Evolutionary conservation across 1,140 invertebrate genomes (phyloP).

Genomic region (Drosophila orena): DNA sequence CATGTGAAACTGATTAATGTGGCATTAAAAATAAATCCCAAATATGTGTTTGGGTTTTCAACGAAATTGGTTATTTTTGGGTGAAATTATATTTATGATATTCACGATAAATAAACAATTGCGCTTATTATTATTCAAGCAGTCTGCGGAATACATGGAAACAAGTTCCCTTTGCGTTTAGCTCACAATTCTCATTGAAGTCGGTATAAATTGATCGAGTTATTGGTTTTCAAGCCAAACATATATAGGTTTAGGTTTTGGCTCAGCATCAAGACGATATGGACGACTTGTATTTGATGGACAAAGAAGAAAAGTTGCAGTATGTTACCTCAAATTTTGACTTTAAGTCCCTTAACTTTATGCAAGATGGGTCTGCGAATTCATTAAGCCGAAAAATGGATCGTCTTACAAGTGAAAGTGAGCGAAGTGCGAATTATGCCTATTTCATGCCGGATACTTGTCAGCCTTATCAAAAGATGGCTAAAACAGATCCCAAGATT

Average conservation of each 20-base stretch:
- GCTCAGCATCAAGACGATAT: background rate
- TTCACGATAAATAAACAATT: constrained; percentile 43
- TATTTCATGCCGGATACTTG: constrained; percentile 60
- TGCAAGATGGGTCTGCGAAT: constrained; percentile 86
- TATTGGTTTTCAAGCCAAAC: too few relatives aligned
- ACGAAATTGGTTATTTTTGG: constrained; percentile 42
- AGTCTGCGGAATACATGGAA: background rate
- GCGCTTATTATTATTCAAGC: background rate
- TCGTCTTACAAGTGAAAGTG: constrained; percentile 86
- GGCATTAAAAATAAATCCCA: constrained; percentile 49
- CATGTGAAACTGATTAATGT: constrained; percentile 49
- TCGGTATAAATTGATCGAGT: too few relatives aligned
- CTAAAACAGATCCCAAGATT: background rate
- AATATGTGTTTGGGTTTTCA: constrained; percentile 47
- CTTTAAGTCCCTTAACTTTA: background rate
- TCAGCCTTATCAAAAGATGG: background rate
- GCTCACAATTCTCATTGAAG: background rate
- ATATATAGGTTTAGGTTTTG: background rate
- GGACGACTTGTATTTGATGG: background rate
- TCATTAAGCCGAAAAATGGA: constrained; percentile 87
- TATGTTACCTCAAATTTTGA: too few relatives aligned
- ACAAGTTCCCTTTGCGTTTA: background rate
- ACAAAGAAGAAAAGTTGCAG: too few relatives aligned
- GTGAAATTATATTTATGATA: constrained; percentile 40
- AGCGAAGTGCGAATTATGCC: constrained; percentile 85